Evolutionary conservation across 2,797 vertebrate genomes (phyloP), one percentile per base, ranked within the genome.

Genomic region (Halcyon smyrnensis): DNA sequence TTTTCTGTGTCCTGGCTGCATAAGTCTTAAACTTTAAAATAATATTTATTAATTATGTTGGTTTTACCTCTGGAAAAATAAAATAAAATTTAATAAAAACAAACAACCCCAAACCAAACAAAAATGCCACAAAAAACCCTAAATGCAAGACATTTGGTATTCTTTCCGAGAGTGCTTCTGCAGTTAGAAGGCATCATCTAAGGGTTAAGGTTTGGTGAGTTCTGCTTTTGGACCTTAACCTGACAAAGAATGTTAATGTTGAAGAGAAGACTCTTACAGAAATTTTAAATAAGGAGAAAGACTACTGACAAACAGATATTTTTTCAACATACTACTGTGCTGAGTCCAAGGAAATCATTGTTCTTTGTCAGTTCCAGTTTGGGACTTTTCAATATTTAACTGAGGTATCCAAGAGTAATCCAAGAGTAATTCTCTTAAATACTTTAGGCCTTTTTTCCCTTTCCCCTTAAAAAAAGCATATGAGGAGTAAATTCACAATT

Each of bases 71-170:
- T 51, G 73, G 19, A 25, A 77, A 89, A 76, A 85, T 5, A 68
- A 54, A 75, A 75, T 11, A 8, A 34, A 62, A 36, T 39, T 43
- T 12, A 18, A 34, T 34, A 57, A 14, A 25, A 50, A 14, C 48
- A 28, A 51, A 51, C 25, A 51, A 28, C 27, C 12, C 46, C 23
- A 27, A n/a, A 12, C 7, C 18, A 54, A 2, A 16, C 65, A 65
- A 51, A 15, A 2, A 51, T 4, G 5, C 25, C 15, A 41, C 2
- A 32, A 36, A 14, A 0, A 68, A 50, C 2, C 41, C 4, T 18
- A 78, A 41, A 62, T 0, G 0, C 5, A 59, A 73, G n/a, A 9
- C 2, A 36, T 13, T 83, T 68, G 23, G 1, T 30, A 11, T 51
- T 79, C 9, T 76, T 89, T 79, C 9, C 27, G 11, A 36, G 25